Base-by-base conservation (phyloP, 1,140 invertebrate genomes). In the Campodea augens region DNA sequence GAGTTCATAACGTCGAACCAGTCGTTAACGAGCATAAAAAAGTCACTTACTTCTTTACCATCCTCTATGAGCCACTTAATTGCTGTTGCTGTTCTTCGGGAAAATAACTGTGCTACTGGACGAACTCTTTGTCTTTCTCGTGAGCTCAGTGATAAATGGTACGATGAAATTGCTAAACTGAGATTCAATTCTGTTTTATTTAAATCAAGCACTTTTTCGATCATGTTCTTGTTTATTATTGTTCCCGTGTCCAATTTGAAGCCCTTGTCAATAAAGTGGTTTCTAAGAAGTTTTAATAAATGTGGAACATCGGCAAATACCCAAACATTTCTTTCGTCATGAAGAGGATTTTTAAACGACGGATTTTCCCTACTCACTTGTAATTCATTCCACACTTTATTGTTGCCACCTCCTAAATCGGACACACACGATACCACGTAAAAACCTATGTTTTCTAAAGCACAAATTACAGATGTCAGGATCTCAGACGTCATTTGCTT, bases 281-380 rank as follows among this genome's bases (percentile, higher is more conserved):
- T 54, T 3, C 51, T 15, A 5, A 51, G 15, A 2, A 54, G 29
- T 44, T 54, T 54, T 0, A 54, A 19, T 4, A 53, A 15, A 44
- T 54, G 53, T 0, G 53, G 51, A 20, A 46, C 45, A 42, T 54
- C 53, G 3, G 53, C 47, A 43, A 54, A 53, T 18, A 54, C 41
- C 24, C n/a, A 48, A 20, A 54, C 29, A 7, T 46, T 47, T 21
- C 49, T 3, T 1, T 13, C 10, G 5, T 10, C 4, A 22, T 45
- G 32, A 20, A 18, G 2, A 21, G 51, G 51, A 41, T 54, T 48
- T 43, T 3, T 4, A 25, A 51, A 49, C 22, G n/a, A 27, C 5
- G 21, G 18, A 12, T 27, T 20, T 3, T 46, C 37, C 15, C 13
- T 1, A 19, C n/a, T 42, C 10, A 51, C 25, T 15, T 23, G 13